These are phyloP conservation scores for Anagrus nilaparvatae DNA, from an alignment of 1,140 invertebrate species.

Conservation along the genomic window DNA sequence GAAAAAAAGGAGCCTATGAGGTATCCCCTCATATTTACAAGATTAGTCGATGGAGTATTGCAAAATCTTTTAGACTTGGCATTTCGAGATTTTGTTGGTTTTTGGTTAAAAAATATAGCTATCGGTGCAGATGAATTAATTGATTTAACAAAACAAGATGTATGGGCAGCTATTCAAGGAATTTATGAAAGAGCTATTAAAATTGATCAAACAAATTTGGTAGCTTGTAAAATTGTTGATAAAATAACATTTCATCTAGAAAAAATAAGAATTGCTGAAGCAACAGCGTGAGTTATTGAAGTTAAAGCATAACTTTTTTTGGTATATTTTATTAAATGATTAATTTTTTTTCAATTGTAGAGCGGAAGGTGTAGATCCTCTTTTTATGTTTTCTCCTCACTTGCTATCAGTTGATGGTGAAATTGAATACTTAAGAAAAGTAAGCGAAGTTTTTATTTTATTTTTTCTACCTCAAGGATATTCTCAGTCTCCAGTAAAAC, in stretches of 20 bases:
- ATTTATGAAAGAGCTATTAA: conserved; percentile 59
- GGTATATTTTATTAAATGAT: conserved; percentile 2
- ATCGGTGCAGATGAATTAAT: conserved; percentile 47
- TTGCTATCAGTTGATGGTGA: conserved; percentile 62
- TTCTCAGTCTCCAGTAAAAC: conserved; percentile 62
- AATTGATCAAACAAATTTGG: conserved; percentile 71
- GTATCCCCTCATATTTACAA: conserved; percentile 62
- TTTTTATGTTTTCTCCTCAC: conserved; percentile 68
- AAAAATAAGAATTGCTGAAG: conserved; percentile 66
- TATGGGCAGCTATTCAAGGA: conserved; percentile 70
- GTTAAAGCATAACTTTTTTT: conserved; percentile 5
- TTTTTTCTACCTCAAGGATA: conserved; percentile 72
- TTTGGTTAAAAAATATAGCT: conserved; percentile 62
- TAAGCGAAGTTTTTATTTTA: conserved; percentile 73
- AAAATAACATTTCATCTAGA: conserved; percentile 77
- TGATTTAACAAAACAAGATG: conserved; percentile 63
- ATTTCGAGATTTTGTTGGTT: conserved; percentile 66
- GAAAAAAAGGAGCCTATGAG: conserved; percentile 28
- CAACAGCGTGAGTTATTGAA: conserved; percentile 53
- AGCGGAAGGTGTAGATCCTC: conserved; percentile 53
- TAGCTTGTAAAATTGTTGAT: conserved; percentile 71
- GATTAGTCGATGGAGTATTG: conserved; percentile 71
- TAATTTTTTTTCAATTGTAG: conserved; percentile 16
- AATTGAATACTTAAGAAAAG: conserved; percentile 67
- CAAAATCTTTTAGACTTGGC: conserved; percentile 74